A percentile compares a stretch with the other conserved stretches of the same genome.
phyloP scores from a whole-genome alignment of 2,888 invertebrate genomes.

The Drosophila bunnanda region DNA sequence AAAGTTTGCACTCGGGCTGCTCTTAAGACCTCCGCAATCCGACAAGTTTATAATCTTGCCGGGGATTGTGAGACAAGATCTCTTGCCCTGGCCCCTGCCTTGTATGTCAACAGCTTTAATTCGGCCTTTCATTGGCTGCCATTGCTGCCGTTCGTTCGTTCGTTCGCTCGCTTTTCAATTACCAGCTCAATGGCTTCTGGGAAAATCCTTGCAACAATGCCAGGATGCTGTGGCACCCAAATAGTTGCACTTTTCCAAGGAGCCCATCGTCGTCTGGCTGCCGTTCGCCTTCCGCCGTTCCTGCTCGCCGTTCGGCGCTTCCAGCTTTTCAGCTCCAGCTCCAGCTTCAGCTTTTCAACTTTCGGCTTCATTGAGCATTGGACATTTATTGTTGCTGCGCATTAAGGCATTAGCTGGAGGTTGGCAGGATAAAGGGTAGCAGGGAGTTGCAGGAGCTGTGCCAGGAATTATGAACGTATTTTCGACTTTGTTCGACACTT shows the following conservation, averaged over 20 bases:
- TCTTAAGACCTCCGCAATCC: conserved; percentile 23
- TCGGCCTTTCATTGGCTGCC: conserved; percentile 47
- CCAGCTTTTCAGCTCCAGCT: conserved; percentile 23
- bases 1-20: conserved; percentile 28
- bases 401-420: conserved; percentile 53
- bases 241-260: conserved; percentile 52
- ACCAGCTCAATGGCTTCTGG: conserved; percentile 58
- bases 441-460: conserved; percentile 19
- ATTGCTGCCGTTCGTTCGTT: conserved; percentile 21
- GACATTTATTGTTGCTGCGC: conserved; percentile 67
- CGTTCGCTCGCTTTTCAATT: conserved; percentile 62
- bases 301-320: not conserved
- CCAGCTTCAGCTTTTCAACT: conserved; percentile 36
- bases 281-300: conserved; percentile 5
- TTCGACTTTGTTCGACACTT: conserved; percentile 63
- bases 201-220: conserved; percentile 46
- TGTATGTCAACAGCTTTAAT: conserved; percentile 49
- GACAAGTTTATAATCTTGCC: conserved; percentile 41
- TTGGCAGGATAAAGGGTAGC: conserved; percentile 21
- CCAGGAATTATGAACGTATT: conserved; percentile 56
- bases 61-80: conserved; percentile 30
- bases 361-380: conserved; percentile 61
- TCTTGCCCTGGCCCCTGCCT: conserved; percentile 9
- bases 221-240: conserved; percentile 46
- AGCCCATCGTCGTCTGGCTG: conserved; percentile 21